Conservation (phyloP, 2,113 vertebrate genomes). For the Chaetops frenatus region DNA sequence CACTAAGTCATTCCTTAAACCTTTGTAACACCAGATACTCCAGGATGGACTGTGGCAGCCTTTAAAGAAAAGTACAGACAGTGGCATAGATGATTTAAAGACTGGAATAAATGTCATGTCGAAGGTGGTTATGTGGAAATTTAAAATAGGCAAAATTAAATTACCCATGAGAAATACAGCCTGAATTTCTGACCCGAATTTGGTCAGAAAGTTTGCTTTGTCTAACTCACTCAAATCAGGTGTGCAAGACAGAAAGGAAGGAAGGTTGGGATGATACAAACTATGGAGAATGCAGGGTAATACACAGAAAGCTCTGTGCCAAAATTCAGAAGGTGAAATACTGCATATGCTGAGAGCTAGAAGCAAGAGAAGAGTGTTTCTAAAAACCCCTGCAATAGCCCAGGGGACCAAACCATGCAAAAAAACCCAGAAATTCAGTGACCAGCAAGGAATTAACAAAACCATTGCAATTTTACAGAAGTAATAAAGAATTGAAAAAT, state of each 20-base stretch:
- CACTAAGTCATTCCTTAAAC: neutral
- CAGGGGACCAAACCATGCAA: neutral
- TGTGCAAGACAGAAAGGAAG: neutral
- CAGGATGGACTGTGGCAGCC: neutral
- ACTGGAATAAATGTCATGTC: neutral
- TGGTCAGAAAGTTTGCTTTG: conserved; percentile 11
- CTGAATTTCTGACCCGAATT: conserved; percentile 17
- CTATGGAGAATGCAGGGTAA: neutral
- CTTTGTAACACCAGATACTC: neutral
- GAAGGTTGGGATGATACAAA: neutral
- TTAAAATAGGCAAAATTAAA: conserved; percentile 20
- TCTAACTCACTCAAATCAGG: neutral
- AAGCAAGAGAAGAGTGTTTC: neutral
- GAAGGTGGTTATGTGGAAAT: neutral
- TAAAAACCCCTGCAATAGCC: neutral
- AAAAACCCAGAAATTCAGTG: neutral
- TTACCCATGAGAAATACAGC: neutral
- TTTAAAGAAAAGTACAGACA: neutral
- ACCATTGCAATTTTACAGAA: neutral
- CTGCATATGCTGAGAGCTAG: neutral
- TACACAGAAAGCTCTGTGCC: neutral
- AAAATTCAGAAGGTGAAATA: neutral
- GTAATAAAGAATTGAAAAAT: neutral
- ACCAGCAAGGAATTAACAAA: neutral
- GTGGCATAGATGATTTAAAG: neutral